Conservation (phyloP, 1,140 invertebrate genomes). For the Anastrepha ludens region DNA sequence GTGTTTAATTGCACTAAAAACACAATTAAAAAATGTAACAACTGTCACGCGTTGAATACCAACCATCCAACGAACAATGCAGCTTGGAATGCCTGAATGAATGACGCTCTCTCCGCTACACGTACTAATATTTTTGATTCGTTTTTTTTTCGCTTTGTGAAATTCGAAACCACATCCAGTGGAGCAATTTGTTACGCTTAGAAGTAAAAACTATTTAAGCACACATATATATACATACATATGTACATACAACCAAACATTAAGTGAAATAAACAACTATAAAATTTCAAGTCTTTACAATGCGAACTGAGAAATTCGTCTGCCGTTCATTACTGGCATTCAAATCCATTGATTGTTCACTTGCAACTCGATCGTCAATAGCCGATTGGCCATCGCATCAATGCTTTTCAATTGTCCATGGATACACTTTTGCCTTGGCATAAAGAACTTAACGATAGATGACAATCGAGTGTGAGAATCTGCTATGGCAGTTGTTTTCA, state of each 20-base stretch:
- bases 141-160: conserved; percentile 16
- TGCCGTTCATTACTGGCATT: background rate
- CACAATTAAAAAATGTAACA: conserved; percentile 26
- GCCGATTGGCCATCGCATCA: background rate
- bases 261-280: background rate
- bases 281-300: background rate
- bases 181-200: background rate
- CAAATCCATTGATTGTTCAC: conserved; percentile 13
- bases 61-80: background rate
- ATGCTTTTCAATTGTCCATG: conserved; percentile 17
- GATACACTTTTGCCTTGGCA: conserved; percentile 43
- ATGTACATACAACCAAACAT: no score
- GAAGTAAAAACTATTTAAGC: background rate
- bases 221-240: background rate
- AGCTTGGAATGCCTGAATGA: background rate
- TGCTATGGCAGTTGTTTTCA: background rate
- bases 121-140: background rate
- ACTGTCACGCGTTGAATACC: conserved; percentile 21
- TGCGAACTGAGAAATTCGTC: background rate
- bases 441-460: conserved; percentile 15
- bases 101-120: background rate
- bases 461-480: background rate
- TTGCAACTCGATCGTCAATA: background rate
- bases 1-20: conserved; percentile 50
- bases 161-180: conserved; percentile 19